Conservation (phyloP, 1,140 invertebrate genomes). For the Uloborus diversus region DNA sequence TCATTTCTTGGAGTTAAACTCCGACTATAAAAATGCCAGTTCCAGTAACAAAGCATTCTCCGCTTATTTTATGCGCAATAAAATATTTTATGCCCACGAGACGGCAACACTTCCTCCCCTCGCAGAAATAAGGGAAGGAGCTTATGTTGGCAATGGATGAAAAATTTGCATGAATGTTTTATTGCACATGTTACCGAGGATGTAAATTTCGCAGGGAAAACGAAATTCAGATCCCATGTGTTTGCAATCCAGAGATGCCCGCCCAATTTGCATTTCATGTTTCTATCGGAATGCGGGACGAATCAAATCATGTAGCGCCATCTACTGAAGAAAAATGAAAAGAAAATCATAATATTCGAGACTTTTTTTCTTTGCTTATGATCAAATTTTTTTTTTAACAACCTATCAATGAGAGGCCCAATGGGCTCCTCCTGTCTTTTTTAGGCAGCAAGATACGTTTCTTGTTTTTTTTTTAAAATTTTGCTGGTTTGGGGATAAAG, state of each 20-base stretch:
- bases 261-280: too few relatives aligned
- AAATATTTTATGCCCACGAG: not conserved
- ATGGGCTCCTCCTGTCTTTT: too few relatives aligned
- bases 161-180: slow-evolving; percentile 7
- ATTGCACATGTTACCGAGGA: not conserved
- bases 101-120: not conserved
- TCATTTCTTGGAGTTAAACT: not conserved
- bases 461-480: too few relatives aligned
- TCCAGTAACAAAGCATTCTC: not conserved
- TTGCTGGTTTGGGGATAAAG: too few relatives aligned
- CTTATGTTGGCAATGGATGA: not conserved
- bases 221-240: not conserved
- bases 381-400: too few relatives aligned
- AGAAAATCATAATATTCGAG: too few relatives aligned
- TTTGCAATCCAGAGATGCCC: not conserved
- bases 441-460: too few relatives aligned
- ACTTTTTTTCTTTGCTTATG: too few relatives aligned
- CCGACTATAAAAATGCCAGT: not conserved
- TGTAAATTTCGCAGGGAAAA: not conserved
- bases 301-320: not conserved
- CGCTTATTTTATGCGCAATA: slow-evolving; percentile 5
- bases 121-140: not conserved
- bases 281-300: too few relatives aligned
- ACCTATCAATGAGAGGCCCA: too few relatives aligned
- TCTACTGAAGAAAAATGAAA: not conserved